Conservation (phyloP, 2,797 vertebrate genomes). For the Avahi laniger region DNA sequence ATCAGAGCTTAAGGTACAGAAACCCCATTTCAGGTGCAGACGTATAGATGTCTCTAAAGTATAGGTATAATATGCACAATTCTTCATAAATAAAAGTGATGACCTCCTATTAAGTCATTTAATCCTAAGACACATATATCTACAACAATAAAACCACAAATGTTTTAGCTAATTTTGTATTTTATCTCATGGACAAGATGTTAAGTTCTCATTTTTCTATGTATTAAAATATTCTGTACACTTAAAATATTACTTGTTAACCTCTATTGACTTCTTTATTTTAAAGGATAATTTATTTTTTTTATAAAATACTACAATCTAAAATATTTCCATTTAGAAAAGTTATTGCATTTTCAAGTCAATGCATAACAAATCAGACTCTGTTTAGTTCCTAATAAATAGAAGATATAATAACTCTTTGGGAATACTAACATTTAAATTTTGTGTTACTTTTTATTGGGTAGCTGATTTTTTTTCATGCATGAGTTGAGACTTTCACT, state of each 20-base stretch:
- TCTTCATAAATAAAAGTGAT: background rate
- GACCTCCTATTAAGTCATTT: background rate
- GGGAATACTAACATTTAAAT: constrained; percentile 68
- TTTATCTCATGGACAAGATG: background rate
- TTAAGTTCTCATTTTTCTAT: background rate
- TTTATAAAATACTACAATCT: constrained; percentile 21
- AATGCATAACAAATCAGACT: constrained; percentile 1
- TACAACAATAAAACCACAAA: background rate
- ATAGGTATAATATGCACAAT: background rate
- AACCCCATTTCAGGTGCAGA: background rate
- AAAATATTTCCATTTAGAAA: constrained; percentile 67
- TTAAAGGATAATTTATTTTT: constrained; percentile 19
- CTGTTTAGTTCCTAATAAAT: constrained; percentile 70
- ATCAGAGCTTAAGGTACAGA: background rate
- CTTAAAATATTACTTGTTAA: background rate
- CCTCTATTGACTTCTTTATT: background rate
- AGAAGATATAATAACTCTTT: constrained; percentile 55
- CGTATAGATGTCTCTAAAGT: background rate
- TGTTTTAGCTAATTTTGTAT: background rate
- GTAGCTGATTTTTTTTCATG: constrained; percentile 61
- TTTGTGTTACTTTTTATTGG: constrained; percentile 69
- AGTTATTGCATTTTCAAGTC: constrained; percentile 56
- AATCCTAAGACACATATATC: background rate
- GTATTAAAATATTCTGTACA: background rate
- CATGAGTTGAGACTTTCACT: constrained; percentile 63